A percentile compares a stretch with the other conserved stretches of the same genome.
Conservation (phyloP, 2,797 vertebrate species). For the Artibeus jamaicensis region DNA sequence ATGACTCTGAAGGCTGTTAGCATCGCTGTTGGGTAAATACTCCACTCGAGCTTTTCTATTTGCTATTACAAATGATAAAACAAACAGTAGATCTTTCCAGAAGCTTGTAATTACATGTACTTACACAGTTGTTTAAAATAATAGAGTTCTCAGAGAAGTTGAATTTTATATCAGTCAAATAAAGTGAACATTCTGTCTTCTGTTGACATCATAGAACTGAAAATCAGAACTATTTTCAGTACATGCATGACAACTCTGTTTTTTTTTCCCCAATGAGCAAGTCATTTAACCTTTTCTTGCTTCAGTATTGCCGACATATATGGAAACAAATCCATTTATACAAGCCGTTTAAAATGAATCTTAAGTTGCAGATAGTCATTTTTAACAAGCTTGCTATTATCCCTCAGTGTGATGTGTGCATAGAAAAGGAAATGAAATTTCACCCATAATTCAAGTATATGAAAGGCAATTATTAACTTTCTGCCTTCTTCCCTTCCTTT, state of each 20-base stretch:
- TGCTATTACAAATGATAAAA: slow-evolving; percentile 59
- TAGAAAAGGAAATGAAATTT: slow-evolving; percentile 33
- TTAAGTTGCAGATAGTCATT: background rate
- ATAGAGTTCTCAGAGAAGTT: slow-evolving; percentile 44
- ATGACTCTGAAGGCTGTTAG: slow-evolving; percentile 52
- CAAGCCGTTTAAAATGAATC: background rate
- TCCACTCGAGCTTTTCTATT: background rate
- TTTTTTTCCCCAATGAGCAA: background rate
- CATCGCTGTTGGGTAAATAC: slow-evolving; percentile 50
- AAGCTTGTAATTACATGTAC: slow-evolving; percentile 60
- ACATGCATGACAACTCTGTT: background rate
- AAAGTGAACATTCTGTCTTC: slow-evolving; percentile 54
- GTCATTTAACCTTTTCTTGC: slow-evolving; percentile 57
- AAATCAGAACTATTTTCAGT: slow-evolving; percentile 58
- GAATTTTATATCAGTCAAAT: slow-evolving; percentile 48
- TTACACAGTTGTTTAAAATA: slow-evolving; percentile 60
- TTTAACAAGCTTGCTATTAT: background rate
- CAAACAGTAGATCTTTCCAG: slow-evolving; percentile 63
- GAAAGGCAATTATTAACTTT: background rate
- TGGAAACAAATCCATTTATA: background rate
- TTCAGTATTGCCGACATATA: background rate
- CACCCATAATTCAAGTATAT: slow-evolving; percentile 6
- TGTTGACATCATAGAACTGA: slow-evolving; percentile 27
- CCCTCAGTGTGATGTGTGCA: background rate
- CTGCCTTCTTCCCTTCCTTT: background rate